Percentiles rank a stretch among this genome's conserved stretches.
Conservation (phyloP, 2,113 vertebrate species). For the Sardina pilchardus region DNA sequence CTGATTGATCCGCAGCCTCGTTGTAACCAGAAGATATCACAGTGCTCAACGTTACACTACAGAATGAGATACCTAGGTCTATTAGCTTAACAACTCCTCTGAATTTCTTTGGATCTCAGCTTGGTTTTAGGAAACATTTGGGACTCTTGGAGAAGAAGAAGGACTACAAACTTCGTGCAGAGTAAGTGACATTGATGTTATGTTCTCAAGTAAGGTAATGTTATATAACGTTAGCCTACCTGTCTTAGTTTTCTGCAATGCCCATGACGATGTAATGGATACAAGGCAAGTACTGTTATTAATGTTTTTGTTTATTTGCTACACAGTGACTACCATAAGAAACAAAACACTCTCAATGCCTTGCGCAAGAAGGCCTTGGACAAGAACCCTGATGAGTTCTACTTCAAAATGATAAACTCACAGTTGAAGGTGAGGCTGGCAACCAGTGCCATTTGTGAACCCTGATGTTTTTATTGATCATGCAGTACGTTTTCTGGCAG, state of each 20-base stretch:
- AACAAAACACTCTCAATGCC: conserved; percentile 83
- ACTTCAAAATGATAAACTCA: conserved; percentile 88
- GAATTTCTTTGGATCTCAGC: conserved; percentile 67
- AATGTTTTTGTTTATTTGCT: background rate
- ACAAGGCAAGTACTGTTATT: background rate
- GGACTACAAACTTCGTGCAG: conserved; percentile 89
- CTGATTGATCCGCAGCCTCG: too few species aligned
- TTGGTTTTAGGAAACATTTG: conserved; percentile 77
- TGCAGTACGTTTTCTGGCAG: too few species aligned
- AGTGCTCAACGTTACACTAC: background rate
- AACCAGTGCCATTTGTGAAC: background rate
- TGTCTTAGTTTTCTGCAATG: background rate
- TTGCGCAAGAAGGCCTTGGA: conserved; percentile 90
- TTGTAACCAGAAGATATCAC: background rate
- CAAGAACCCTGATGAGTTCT: conserved; percentile 97
- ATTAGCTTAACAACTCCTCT: background rate
- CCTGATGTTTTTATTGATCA: too few species aligned
- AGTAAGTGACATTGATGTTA: conserved; percentile 70
- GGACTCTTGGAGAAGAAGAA: conserved; percentile 95
- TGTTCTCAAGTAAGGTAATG: too few species aligned
- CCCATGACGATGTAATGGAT: background rate
- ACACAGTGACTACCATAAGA: conserved; percentile 88
- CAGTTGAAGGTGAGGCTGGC: conserved; percentile 75
- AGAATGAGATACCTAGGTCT: background rate
- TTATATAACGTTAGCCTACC: background rate